Evolutionary conservation across 2,113 vertebrate genomes (phyloP), one percentile per base, ranked within the genome.

Genomic region (Genyomyrus donnyi): DNA sequence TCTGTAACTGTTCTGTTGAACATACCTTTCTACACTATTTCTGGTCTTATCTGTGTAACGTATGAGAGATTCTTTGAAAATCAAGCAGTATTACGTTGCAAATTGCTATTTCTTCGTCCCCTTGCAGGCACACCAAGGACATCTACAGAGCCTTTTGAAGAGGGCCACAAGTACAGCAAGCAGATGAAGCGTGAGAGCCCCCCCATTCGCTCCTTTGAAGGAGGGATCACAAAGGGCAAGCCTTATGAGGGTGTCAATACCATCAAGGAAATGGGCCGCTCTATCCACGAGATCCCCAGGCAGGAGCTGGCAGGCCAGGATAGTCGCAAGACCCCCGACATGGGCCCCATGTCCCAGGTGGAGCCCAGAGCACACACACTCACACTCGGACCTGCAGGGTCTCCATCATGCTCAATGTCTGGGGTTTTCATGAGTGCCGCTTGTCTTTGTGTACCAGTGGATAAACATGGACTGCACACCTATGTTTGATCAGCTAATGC

Each of bases 181-280:
- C 98, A 98, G 93, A 98, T 99, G 89, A 99, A 99, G 93, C 95
- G 96, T 74, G 98, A 99, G 93, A 99, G 98, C 85, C 97, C 98
- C 74, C 98, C 98, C 0, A 97, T 97, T 70, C 96, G 98, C 88
- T 96, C 97, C 0, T 99, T 97, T 27, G 98, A 99, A 93, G 98
- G 98, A 46, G 97, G 97, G 91, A 99, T 99, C 90, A 96, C 95
- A 56, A 99, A 99, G 94, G 98, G 98, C 88, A 99, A 99, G 84
- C 98, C 98, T 0, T 99, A 99, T 0, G 98, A 99, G 49, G 97
- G 97, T 3, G 97, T 98, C 56, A 99, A 98, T 91, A 99, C 98
- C 53, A 99, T 99, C 90, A 99, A 99, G 93, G 98, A 99, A 92
- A 98, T 97, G 97, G 98, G 98, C 1, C 98, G 98, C 62, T 99